Evolutionary conservation across 2,888 invertebrate genomes (phyloP).

Genomic region (Sympetrum striolatum): DNA sequence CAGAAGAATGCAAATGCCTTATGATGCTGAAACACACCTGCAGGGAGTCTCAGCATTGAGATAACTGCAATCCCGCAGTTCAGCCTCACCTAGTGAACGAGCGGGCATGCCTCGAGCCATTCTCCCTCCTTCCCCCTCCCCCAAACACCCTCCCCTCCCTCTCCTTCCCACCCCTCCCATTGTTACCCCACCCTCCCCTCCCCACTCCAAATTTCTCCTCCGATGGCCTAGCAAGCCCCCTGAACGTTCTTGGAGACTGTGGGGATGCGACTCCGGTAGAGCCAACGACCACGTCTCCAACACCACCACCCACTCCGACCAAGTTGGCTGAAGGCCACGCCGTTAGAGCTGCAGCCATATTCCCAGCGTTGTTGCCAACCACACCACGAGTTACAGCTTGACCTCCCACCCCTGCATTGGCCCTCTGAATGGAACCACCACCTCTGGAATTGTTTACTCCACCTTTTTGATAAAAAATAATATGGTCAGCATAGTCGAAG

Average conservation of each 20-base stretch:
- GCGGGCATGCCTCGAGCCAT: slow-evolving; percentile 7
- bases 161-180: slow-evolving; percentile 22
- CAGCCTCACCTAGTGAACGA: slow-evolving; percentile 23
- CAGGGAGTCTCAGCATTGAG: not conserved
- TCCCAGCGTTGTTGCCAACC: not conserved
- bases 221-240: not conserved
- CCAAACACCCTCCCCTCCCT: slow-evolving; percentile 13
- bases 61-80: not conserved
- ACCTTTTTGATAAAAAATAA: not conserved
- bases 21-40: not conserved
- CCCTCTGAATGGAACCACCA: slow-evolving; percentile 1
- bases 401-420: not conserved
- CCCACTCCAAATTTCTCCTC: slow-evolving; percentile 35
- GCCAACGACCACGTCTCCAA: not conserved
- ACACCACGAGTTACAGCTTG: not conserved
- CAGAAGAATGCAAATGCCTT: not conserved
- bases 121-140: slow-evolving; percentile 31
- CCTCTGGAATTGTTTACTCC: slow-evolving; percentile 1
- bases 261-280: not conserved
- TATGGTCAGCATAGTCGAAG: too few species aligned
- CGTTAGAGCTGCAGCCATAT: not conserved
- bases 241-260: slow-evolving; percentile 1
- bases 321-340: slow-evolving; percentile 12
- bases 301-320: slow-evolving; percentile 2
- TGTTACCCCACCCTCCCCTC: slow-evolving; percentile 12